Percentiles rank a stretch among this genome's conserved stretches.
phyloP scores from a whole-genome alignment of 2,888 invertebrate species.

The Drosophila greeni region DNA sequence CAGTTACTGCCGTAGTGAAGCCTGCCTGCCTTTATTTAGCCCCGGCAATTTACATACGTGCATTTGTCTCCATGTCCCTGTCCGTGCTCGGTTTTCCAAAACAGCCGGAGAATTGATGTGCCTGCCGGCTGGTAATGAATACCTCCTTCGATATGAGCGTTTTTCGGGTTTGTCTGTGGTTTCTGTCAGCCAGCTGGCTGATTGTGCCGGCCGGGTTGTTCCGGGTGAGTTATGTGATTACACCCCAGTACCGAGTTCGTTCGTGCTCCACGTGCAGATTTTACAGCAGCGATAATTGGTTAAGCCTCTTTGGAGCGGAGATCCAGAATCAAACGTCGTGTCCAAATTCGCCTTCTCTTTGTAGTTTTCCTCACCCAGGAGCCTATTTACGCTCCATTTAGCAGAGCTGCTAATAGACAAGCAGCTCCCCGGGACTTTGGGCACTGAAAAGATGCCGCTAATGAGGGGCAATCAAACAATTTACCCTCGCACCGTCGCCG shows the following conservation, averaged over 20 bases:
- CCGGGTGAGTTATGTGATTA: slow-evolving; percentile 20
- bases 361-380: background rate
- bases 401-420: slow-evolving; percentile 28
- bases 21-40: slow-evolving; percentile 61
- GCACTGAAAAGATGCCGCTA: slow-evolving; percentile 24
- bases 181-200: slow-evolving; percentile 13
- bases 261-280: slow-evolving; percentile 8
- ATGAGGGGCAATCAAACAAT: slow-evolving; percentile 52
- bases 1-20: slow-evolving; percentile 4
- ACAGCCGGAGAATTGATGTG: slow-evolving; percentile 60
- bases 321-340: slow-evolving; percentile 5
- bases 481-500: slow-evolving; percentile 15
- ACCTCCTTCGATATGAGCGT: slow-evolving; percentile 52
- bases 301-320: background rate
- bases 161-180: slow-evolving; percentile 27
- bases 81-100: slow-evolving; percentile 39
- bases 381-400: slow-evolving; percentile 28
- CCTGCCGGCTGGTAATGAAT: slow-evolving; percentile 64
- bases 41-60: slow-evolving; percentile 62
- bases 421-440: background rate
- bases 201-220: slow-evolving; percentile 1
- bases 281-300: slow-evolving; percentile 27
- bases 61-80: slow-evolving; percentile 54
- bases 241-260: background rate
- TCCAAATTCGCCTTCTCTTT: background rate